phyloP scores from a whole-genome alignment of 2,888 invertebrate genomes.

The Morpho deidamia region DNA sequence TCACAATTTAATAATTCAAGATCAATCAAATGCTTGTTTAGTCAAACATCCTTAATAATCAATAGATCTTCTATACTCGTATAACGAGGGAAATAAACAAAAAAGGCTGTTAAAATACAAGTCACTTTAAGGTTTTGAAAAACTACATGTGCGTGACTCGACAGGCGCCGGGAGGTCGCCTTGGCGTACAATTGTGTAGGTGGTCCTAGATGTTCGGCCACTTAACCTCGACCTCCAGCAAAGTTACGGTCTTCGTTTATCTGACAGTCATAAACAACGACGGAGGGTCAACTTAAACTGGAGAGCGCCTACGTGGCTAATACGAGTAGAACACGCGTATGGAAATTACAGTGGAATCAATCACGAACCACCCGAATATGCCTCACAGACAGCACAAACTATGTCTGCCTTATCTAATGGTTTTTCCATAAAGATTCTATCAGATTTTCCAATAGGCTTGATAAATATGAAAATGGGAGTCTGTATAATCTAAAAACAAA shows the following conservation, averaged over 20 bases:
- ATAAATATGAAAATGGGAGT: constrained; percentile 2
- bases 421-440: constrained; percentile 51
- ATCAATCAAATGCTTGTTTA: constrained; percentile 2
- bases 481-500: background rate
- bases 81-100: constrained; percentile 1
- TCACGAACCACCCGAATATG: constrained; percentile 69
- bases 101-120: constrained; percentile 5
- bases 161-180: constrained; percentile 73
- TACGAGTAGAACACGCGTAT: constrained; percentile 73
- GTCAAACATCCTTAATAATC: background rate
- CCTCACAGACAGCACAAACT: constrained; percentile 61
- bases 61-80: background rate
- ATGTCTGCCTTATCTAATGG: constrained; percentile 55
- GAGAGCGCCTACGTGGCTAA: constrained; percentile 67
- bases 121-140: constrained; percentile 48
- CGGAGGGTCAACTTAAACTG: constrained; percentile 35
- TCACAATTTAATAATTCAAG: no score
- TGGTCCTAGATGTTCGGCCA: constrained; percentile 55
- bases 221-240: constrained; percentile 41
- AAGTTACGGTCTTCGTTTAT: constrained; percentile 23
- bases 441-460: constrained; percentile 19
- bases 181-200: constrained; percentile 60
- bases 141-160: constrained; percentile 74
- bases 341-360: constrained; percentile 76
- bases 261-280: constrained; percentile 24